Base-by-base conservation (phyloP, 2,797 vertebrate species). In the Chloroceryle amazona region DNA sequence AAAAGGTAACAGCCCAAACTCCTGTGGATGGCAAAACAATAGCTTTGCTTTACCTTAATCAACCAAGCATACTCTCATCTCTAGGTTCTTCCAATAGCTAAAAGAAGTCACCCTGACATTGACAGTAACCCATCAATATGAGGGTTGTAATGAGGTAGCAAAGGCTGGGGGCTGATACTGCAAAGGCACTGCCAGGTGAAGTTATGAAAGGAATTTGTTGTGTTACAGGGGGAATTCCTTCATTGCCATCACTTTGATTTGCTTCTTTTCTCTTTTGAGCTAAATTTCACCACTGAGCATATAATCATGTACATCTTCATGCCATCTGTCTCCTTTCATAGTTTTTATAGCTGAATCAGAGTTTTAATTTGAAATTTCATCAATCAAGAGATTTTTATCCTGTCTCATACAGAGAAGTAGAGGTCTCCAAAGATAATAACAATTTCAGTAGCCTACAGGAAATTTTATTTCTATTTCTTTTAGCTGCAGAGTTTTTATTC, bases 321-420 rank as follows among this genome's bases (percentile, higher is more conserved):
- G 52, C 60, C 49, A 55, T 80, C 73, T 84, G 44, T 47, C 60
- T 39, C 17, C 21, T 92, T 66, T 89, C 31, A 11, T 52, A 82
- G 60, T 61, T 94, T 84, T 90, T 86, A 70, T 51, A 81, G 78
- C 16, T 66, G 70, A 90, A 75, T 88, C 70, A 75, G 47, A 90
- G 28, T 63, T 92, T 89, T 86, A 87, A 73, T 92, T 86, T 66
- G 31, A 81, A 92, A 79, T 90, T 93, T 89, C 60, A 79, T 60
- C 0, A 2, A 76, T 67, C 71, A 63, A 73, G 51, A 79, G 78
- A 63, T 82, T 89, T 84, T 86, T 79, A 60, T 60, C 39, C 51
- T 52, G 39, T 60, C 60, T 90, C 47, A 57, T 57, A 73, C 7
- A 78, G 22, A 41, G 25, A 74, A 71, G 57, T 13, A 85, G 51